Base-by-base conservation (phyloP, 2,888 invertebrate species). In the Platypus cylindrus region DNA sequence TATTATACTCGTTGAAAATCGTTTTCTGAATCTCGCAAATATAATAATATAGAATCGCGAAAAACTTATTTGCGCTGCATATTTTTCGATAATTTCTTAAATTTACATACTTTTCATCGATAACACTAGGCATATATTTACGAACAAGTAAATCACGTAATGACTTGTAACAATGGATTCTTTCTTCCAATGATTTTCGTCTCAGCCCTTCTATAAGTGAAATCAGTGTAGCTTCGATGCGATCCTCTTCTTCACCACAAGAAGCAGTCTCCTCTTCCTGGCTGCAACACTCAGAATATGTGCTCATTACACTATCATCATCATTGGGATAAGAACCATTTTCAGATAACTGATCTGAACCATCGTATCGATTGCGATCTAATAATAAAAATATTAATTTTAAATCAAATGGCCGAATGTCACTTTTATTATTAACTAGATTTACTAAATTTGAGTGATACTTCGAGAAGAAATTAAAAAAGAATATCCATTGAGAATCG, bases 101-200 rank as follows among this genome's bases (percentile, higher is more conserved):
- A 22, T 14, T 15, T 3, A 38, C 51, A 48, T 61, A 74, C 62
- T 87, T 80, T 45, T 82, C 77, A 43, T 71, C 67, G 15, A 91
- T 71, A 56, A 86, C 76, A 22, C 76, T 76, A 2, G 79, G 80
- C 47, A 86, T 67, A 52, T 76, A 80, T 47, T 86, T 83, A 48
- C 82, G 75, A 53, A 80, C 75, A 34, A 93, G 70, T 5, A 80
- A 78, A 44, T 75, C 78, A 24, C 75, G 73, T 8, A 90, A 68
- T 2, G 73, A 65, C 46, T 77, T 75, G 36, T 89, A 68, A 28
- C 81, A 79, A 9, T 68, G 64, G 0, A 76, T 75, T 20, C 94
- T 73, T 7, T 83, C 83, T 46, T 86, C 85, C 7, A 81, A 78
- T 43, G 89, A 85, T 51, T 93, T 89, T 46, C 91, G 85, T n/a